These are phyloP conservation scores for Linyphia triangularis DNA, from an alignment of 2,888 invertebrate genomes.

Conservation along the genomic window DNA sequence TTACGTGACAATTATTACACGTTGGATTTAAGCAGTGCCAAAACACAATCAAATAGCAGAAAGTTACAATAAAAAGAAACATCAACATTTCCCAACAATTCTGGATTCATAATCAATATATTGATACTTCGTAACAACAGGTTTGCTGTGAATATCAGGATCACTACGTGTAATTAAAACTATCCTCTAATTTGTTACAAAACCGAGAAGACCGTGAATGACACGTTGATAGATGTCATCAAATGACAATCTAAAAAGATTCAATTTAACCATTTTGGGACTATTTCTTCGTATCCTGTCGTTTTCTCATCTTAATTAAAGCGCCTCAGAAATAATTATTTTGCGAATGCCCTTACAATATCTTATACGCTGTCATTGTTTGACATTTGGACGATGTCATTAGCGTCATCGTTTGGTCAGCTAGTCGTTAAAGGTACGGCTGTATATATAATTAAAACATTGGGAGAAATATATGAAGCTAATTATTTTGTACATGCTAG, in stretches of 20 bases:
- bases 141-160: not conserved
- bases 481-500: not conserved
- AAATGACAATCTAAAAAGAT: not conserved
- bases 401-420: not conserved
- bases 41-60: no score
- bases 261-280: not conserved
- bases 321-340: no score
- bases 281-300: not conserved
- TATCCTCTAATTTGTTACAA: not conserved
- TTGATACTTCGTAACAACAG: not conserved
- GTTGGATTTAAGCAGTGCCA: no score
- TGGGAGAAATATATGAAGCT: not conserved
- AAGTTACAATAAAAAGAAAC: no score
- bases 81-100: not conserved
- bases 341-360: no score
- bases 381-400: not conserved
- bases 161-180: not conserved
- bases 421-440: no score
- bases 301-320: not conserved
- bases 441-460: not conserved
- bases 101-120: no score
- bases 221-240: not conserved
- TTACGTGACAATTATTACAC: no score
- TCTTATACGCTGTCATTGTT: not conserved
- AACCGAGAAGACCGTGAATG: not conserved